phyloP scores from a whole-genome alignment of 2,113 vertebrate species.

The Agapornis roseicollis region DNA sequence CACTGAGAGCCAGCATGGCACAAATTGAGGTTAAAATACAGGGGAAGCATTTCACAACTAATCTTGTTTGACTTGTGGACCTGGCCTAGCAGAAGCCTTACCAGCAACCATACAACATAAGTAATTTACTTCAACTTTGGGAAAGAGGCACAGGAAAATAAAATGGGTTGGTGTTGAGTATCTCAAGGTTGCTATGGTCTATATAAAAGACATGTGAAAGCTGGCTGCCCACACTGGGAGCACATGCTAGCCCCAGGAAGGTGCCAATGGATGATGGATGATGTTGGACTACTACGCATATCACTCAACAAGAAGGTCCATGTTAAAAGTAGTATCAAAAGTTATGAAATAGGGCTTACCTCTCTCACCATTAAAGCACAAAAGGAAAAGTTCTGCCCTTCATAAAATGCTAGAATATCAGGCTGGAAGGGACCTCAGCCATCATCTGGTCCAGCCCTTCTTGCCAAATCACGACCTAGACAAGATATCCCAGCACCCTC shows the following conservation, averaged over 20 bases:
- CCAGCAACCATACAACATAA: not conserved
- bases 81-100: not conserved
- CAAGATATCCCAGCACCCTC: not conserved
- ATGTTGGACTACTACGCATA: not conserved
- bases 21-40: not conserved
- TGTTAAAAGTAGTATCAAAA: not conserved
- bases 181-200: not conserved
- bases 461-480: not conserved
- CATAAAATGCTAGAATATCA: not conserved
- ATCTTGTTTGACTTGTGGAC: not conserved
- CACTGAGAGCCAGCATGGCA: accelerated
- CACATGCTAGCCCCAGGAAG: not conserved
- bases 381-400: not conserved
- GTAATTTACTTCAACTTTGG: not conserved
- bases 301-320: not conserved
- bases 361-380: not conserved
- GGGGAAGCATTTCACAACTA: not conserved
- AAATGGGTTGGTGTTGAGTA: not conserved
- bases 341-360: not conserved
- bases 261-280: not conserved
- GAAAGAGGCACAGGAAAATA: not conserved
- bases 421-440: not conserved
- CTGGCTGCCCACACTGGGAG: not conserved
- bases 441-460: not conserved
- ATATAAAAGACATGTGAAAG: accelerated